Evolutionary conservation across 2,113 vertebrate species (phyloP).

Genomic region (Cebidichthys violaceus): DNA sequence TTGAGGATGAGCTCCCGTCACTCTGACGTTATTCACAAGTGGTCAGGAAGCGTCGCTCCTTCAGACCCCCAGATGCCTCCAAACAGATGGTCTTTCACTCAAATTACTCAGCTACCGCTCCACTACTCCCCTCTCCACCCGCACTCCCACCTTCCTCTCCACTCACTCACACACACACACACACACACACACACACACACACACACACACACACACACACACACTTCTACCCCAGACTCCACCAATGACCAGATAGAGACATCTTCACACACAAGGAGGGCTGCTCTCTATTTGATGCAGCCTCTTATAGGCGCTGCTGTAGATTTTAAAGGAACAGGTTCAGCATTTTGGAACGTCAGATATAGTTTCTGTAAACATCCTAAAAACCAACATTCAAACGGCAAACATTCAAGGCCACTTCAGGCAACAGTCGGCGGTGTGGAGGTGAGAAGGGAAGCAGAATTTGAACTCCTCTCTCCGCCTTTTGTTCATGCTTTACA

Average conservation of each 20-base stretch:
- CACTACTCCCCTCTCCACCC: conserved; percentile 21
- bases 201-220: conserved; percentile 11
- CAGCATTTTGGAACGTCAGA: neutral
- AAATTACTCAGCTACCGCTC: conserved; percentile 5
- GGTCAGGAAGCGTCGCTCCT: conserved; percentile 55
- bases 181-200: conserved; percentile 7
- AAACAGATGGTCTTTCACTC: conserved; percentile 70
- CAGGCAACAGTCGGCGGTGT: neutral
- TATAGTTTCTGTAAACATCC: neutral
- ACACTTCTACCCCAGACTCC: conserved; percentile 15
- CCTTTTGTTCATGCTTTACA: neutral
- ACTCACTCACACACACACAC: conserved; percentile 20
- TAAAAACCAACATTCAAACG: neutral
- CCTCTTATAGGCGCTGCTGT: neutral
- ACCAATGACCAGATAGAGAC: neutral
- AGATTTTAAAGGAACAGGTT: neutral
- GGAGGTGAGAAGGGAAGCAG: neutral
- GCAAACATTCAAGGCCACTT: neutral
- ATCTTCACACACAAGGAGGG: conserved; percentile 3
- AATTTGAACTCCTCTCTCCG: too few relatives aligned
- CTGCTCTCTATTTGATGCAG: conserved; percentile 3
- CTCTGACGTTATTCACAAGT: conserved; percentile 57
- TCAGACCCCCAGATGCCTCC: conserved; percentile 35
- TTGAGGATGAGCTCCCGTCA: neutral
- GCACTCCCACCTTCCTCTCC: conserved; percentile 42